Evolutionary conservation across 1,140 invertebrate species (phyloP), one percentile per base, ranked within the genome.

Genomic region (Cepaea nemoralis): DNA sequence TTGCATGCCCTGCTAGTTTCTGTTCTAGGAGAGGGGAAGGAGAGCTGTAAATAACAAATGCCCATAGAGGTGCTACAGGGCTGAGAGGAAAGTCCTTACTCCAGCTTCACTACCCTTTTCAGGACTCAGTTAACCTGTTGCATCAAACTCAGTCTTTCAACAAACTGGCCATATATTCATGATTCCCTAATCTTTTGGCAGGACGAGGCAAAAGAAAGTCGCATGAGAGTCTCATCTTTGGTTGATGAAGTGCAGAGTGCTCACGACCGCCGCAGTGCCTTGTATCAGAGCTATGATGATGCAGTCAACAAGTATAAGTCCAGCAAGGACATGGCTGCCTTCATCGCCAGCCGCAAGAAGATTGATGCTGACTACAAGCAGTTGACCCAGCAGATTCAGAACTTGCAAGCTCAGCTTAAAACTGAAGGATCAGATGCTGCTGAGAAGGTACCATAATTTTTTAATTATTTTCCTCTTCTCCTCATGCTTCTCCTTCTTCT

Each of bases 271-370:
- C 89, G 94, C 76, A 93, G 93, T 69, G 91, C 91, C 19, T 92
- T 94, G 2, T 95, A 95, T 85, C 93, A 93, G 85, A 92, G 92
- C 39, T 93, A 94, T 75, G 94, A 95, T 84, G 93, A 94, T 83
- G 93, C 94, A 63, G 87, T 95, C 55, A 91, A 91, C 77, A 94
- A 94, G 84, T 92, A 94, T 42, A 95, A 95, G 88, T 85, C 92
- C 0, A 94, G 92, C 70, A 95, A 95, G 88, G 94, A 95, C 85
- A 87, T 92, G 0, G 91, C 90, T 82, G 87, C 92, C 10, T 95
- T 94, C 78, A 87, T 89, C 70, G 86, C 89, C 67, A 86, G 86
- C 50, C 85, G 89, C 71, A 95, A 95, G 89, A 93, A 92, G 82
- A 92, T 95, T 76, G 94, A 94, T 85, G 91, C 92, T 66, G 94